Conservation (phyloP, 2,888 invertebrate genomes). For the Myopa testacea region DNA sequence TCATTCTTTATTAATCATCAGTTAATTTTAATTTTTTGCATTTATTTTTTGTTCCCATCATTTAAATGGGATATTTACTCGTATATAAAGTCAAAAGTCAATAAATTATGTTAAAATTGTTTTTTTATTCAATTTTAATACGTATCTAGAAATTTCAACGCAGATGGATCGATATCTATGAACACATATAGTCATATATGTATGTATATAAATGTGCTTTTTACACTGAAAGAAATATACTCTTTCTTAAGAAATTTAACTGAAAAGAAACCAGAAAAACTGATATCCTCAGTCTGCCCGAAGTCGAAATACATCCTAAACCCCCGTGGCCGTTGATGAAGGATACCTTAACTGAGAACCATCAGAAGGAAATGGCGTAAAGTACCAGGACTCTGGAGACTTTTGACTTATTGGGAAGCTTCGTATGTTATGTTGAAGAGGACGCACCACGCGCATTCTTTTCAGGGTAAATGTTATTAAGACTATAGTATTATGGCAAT, state of each 20-base stretch:
- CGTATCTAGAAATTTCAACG: not conserved
- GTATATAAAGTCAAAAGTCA: conserved; percentile 8
- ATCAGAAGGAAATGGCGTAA: too few relatives aligned
- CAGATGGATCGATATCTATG: too few relatives aligned
- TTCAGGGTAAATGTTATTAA: too few relatives aligned
- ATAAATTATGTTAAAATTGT: conserved; percentile 53
- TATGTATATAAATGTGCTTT: not conserved
- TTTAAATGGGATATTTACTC: not conserved
- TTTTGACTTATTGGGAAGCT: too few relatives aligned
- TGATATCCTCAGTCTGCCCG: too few relatives aligned
- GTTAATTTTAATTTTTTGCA: not conserved
- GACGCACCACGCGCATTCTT: too few relatives aligned
- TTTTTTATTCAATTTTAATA: conserved; percentile 53
- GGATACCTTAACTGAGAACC: too few relatives aligned
- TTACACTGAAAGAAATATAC: not conserved
- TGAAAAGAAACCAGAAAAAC: not conserved
- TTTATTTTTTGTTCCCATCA: not conserved
- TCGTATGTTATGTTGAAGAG: too few relatives aligned
- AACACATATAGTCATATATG: not conserved
- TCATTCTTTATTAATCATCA: conserved; percentile 20
- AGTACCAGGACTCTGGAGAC: too few relatives aligned
- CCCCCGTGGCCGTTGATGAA: too few relatives aligned
- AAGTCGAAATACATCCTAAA: too few relatives aligned
- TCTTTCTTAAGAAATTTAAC: not conserved
- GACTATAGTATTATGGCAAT: too few relatives aligned